Evolutionary conservation across 2,113 vertebrate species (phyloP).

Genomic region (Cichladusa arquata): DNA sequence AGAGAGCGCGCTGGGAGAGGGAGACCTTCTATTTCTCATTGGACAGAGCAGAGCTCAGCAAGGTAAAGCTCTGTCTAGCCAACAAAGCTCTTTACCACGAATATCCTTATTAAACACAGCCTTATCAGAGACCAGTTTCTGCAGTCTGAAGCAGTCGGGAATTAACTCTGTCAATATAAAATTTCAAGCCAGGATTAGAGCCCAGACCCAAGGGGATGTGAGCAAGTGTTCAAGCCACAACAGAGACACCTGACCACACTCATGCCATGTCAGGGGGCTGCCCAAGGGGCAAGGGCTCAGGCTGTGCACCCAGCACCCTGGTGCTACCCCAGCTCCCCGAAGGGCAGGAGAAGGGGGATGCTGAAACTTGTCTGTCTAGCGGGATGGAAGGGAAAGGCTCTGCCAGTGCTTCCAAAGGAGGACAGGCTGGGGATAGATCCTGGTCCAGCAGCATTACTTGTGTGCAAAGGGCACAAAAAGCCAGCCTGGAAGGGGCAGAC

Average conservation of each 20-base stretch:
- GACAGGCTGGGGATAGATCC: neutral
- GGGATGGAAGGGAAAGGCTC: neutral
- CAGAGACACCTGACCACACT: rapidly evolving
- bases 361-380: neutral
- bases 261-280: rapidly evolving
- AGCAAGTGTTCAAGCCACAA: neutral
- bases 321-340: rapidly evolving
- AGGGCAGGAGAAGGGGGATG: neutral
- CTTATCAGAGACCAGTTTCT: constrained; percentile 58
- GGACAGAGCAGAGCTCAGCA: neutral
- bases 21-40: neutral
- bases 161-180: constrained; percentile 56
- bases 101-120: constrained; percentile 62
- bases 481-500: neutral
- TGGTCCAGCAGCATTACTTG: neutral
- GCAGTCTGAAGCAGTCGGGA: constrained; percentile 49
- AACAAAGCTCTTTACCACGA: constrained; percentile 59
- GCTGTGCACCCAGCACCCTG: neutral
- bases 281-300: rapidly evolving
- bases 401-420: neutral
- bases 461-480: neutral
- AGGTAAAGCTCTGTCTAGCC: constrained; percentile 62
- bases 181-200: constrained; percentile 48
- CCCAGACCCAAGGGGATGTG: neutral
- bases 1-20: neutral